These are phyloP conservation scores for Eueides isabella DNA, from an alignment of 1,140 invertebrate species.

Conservation along the genomic window DNA sequence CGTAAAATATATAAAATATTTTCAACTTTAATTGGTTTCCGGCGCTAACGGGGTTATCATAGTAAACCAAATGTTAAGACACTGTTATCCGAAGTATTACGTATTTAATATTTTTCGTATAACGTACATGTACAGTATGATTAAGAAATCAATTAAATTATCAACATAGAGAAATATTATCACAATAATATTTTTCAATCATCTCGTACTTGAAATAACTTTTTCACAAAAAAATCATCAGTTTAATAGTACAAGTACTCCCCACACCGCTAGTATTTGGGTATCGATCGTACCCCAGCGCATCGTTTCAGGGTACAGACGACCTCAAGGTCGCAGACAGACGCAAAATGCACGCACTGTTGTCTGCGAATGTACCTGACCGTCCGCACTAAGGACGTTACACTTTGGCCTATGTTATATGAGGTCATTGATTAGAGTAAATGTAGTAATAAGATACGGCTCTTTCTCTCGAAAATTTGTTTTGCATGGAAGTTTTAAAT, in stretches of 20 bases:
- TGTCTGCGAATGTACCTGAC: conserved; percentile 37
- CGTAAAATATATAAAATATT: no score
- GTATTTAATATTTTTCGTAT: no score
- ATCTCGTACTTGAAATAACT: not conserved
- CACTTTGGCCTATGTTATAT: conserved; percentile 20
- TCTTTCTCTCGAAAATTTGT: conserved; percentile 19
- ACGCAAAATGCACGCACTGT: conserved; percentile 55
- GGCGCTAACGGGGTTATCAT: not conserved
- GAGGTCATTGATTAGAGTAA: conserved; percentile 12
- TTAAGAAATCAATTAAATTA: no score
- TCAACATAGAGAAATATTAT: not conserved
- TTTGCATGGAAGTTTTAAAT: not conserved
- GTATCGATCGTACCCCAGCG: conserved; percentile 40
- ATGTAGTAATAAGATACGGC: conserved; percentile 1
- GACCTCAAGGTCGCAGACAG: conserved; percentile 76
- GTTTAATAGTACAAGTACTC: not conserved
- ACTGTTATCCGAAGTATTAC: no score
- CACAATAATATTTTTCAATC: not conserved
- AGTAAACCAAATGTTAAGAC: not conserved
- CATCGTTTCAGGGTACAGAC: conserved; percentile 66
- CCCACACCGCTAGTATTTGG: not conserved
- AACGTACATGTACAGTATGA: no score
- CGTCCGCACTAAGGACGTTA: conserved; percentile 50
- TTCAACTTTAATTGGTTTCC: no score
- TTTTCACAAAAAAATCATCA: not conserved